Conservation (phyloP, 2,113 vertebrate genomes). For the Shinisaurus crocodilurus region DNA sequence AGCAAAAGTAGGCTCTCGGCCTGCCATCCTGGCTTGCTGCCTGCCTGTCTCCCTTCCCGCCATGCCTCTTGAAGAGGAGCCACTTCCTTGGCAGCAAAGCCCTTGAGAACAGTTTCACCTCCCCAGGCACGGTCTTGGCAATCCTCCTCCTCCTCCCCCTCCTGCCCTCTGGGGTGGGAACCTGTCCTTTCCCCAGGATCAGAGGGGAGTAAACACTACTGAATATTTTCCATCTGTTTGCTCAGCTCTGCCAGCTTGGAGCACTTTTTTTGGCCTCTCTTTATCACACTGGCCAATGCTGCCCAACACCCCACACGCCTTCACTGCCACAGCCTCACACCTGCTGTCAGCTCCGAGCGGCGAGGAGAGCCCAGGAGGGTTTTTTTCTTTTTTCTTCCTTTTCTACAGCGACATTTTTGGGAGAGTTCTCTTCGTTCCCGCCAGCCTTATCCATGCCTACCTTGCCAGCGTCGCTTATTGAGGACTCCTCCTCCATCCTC, state of each 20-base stretch:
- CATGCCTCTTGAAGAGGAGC: too few relatives aligned
- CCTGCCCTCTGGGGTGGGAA: not conserved
- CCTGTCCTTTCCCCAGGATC: not conserved
- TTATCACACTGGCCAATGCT: accelerated
- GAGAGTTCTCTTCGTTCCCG: not conserved
- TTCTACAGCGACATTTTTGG: accelerated
- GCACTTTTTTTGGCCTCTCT: not conserved
- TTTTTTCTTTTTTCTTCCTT: not conserved
- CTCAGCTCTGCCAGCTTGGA: not conserved
- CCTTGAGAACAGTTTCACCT: not conserved
- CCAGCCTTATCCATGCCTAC: not conserved
- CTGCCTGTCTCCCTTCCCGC: not conserved
- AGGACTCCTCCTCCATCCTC: accelerated
- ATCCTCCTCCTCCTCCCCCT: not conserved
- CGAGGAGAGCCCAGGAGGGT: not conserved
- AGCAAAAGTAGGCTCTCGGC: not conserved
- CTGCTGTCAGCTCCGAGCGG: not conserved
- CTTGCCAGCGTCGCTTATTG: accelerated
- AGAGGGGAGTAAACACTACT: not conserved
- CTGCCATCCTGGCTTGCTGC: too few relatives aligned
- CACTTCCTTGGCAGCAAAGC: not conserved
- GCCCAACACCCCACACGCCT: not conserved
- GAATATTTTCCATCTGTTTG: slow-evolving; percentile 10
- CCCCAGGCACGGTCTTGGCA: not conserved
- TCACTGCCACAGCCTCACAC: accelerated